Conservation (phyloP, 2,888 invertebrate species). For the Thelaira solivaga region DNA sequence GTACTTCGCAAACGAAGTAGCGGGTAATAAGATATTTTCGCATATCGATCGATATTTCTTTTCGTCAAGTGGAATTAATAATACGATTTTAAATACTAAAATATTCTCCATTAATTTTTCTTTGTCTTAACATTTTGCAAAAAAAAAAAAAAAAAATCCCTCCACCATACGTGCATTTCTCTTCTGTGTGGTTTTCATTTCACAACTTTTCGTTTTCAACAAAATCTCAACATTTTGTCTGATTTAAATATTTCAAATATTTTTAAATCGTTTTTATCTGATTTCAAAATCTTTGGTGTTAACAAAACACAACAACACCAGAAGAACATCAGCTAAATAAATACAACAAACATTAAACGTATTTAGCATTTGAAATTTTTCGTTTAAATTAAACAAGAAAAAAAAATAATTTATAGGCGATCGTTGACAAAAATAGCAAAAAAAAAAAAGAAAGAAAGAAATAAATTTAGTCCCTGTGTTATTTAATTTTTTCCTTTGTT, state of each 20-base stretch:
- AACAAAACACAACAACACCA: conserved; percentile 1
- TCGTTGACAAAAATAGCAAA: conserved; percentile 44
- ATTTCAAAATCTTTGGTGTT: conserved; percentile 28
- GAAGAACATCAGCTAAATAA: not conserved
- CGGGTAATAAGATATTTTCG: too few species aligned
- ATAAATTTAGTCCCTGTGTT: not conserved
- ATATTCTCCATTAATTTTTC: too few species aligned
- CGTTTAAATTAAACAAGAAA: too few species aligned
- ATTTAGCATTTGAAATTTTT: conserved; percentile 40
- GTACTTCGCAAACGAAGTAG: too few species aligned
- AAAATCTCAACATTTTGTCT: conserved; percentile 30
- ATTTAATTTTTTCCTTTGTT: not conserved
- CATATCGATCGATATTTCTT: too few species aligned
- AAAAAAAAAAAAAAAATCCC: too few species aligned
- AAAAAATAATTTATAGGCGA: conserved; percentile 50
- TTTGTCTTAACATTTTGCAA: too few species aligned
- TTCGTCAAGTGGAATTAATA: too few species aligned
- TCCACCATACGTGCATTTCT: conserved; percentile 36
- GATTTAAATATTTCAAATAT: conserved; percentile 57
- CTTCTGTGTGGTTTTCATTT: conserved; percentile 52
- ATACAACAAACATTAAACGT: conserved; percentile 13
- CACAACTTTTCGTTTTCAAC: conserved; percentile 34
- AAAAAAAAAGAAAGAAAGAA: too few species aligned
- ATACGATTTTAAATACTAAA: too few species aligned
- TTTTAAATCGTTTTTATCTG: conserved; percentile 40